Evolutionary conservation across 64 coral and sea anemone genomes (phyloP).

Genomic region (Stichodactyla mertensii): DNA sequence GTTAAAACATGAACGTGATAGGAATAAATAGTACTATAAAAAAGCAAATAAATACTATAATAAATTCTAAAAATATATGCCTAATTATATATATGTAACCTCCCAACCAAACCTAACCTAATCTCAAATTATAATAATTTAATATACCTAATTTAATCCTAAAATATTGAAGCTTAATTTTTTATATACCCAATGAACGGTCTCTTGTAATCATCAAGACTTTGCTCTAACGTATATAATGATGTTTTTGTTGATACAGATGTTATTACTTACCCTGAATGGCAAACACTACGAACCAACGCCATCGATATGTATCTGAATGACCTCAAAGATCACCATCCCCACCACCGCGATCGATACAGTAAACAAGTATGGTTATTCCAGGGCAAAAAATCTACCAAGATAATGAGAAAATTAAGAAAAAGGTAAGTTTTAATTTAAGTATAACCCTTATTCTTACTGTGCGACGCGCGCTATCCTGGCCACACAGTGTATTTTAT

Average conservation of each 20-base stretch:
- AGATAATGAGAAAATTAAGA: conserved; percentile 21
- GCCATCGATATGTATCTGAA: conserved; percentile 93
- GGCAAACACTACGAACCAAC: conserved; percentile 62
- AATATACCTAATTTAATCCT: no score
- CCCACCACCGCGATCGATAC: conserved; percentile 71
- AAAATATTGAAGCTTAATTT: no score
- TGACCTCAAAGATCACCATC: conserved; percentile 79
- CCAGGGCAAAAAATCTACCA: conserved; percentile 45
- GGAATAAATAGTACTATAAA: no score
- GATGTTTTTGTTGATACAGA: conserved; percentile 22
- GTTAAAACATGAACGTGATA: no score
- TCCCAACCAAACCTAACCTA: no score
- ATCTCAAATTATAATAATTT: no score
- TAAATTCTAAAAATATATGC: no score
- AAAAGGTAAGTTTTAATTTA: conserved; percentile 37
- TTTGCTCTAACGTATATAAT: neutral
- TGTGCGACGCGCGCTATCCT: neutral
- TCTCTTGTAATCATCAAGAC: no score
- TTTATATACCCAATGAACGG: no score
- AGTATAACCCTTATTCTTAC: neutral
- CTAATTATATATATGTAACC: no score
- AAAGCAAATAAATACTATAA: no score
- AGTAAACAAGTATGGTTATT: conserved; percentile 86
- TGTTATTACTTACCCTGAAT: conserved; percentile 58
- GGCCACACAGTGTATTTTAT: neutral